Percentiles rank a stretch among this genome's conserved stretches.
phyloP scores from a whole-genome alignment of 2,888 invertebrate species.

The Heliconius charithonia region DNA sequence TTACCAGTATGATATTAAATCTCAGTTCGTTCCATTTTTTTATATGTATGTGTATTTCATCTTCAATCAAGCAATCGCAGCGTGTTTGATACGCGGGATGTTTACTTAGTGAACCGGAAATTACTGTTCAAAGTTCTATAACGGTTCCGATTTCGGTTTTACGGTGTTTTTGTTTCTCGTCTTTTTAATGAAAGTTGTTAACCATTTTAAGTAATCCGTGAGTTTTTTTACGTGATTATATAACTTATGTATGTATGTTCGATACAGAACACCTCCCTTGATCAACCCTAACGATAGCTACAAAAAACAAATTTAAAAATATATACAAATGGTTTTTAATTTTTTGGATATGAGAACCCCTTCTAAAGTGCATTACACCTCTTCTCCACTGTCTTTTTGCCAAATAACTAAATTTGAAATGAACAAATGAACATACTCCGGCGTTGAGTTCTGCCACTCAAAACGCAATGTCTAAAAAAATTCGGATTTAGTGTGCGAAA shows the following conservation, averaged over 20 bases:
- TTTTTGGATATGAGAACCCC: too few species aligned
- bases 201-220: neutral
- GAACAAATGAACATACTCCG: too few species aligned
- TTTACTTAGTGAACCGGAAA: constrained; percentile 13
- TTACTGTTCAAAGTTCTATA: constrained; percentile 8
- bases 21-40: neutral
- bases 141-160: neutral
- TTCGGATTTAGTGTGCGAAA: too few species aligned
- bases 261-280: too few species aligned
- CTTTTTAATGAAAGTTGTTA: neutral
- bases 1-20: neutral
- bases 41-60: neutral
- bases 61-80: constrained; percentile 13
- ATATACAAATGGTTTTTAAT: too few species aligned
- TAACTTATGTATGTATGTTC: neutral
- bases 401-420: too few species aligned
- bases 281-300: too few species aligned
- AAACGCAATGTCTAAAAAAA: too few species aligned
- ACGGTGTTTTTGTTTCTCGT: neutral
- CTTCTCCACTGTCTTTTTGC: too few species aligned
- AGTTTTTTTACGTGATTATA: neutral
- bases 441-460: too few species aligned
- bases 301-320: too few species aligned
- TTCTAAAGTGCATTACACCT: too few species aligned
- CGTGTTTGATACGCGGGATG: constrained; percentile 17